Base-by-base conservation (phyloP, 2,113 vertebrate species). In the Lanius collurio region DNA sequence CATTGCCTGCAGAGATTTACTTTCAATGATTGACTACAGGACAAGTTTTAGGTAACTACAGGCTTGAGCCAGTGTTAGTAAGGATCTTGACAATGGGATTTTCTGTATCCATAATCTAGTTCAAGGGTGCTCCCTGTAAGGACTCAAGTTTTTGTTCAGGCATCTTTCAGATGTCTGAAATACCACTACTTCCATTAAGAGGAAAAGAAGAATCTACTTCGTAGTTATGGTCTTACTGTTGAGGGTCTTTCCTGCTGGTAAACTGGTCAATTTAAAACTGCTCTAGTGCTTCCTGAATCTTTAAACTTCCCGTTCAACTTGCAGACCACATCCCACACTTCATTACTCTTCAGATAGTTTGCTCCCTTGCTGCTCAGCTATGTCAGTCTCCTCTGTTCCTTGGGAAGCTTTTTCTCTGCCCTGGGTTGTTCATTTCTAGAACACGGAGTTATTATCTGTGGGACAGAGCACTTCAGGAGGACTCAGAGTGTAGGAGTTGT, bases 81-180 rank as follows among this genome's bases (percentile, higher is more conserved):
- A 41, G 77, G 44, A 59, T 82, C 42, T 88, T 90, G 88, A 67
- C 85, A 69, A 4, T 24, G n/a, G 13, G 56, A 64, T 87, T 77
- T 90, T 55, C 39, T 62, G 27, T 86, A 44, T 83, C 64, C 30
- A 4, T 79, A 67, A 33, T 46, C 41, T 65, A 22, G 50, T 89
- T 92, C 80, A 89, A 79, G 84, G 83, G 20, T 89, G 62, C 62
- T 92, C 89, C 84, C 65, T 95, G 62, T 89, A 95, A 87, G 93
- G 90, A 87, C 81, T 92, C n/a, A 26, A 69, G 31, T 20, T 85
- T 90, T 90, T 88, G 53, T 94, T 68, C 75, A 84, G 31, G 49
- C 77, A 67, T 83, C 70, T 89, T 78, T 92, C 71, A 71, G 46
- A 69, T 85, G 52, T 78, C 70, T 78, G 56, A 82, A 94, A 92